phyloP scores from a whole-genome alignment of 2,888 invertebrate genomes.

The Drosophila anomalata region DNA sequence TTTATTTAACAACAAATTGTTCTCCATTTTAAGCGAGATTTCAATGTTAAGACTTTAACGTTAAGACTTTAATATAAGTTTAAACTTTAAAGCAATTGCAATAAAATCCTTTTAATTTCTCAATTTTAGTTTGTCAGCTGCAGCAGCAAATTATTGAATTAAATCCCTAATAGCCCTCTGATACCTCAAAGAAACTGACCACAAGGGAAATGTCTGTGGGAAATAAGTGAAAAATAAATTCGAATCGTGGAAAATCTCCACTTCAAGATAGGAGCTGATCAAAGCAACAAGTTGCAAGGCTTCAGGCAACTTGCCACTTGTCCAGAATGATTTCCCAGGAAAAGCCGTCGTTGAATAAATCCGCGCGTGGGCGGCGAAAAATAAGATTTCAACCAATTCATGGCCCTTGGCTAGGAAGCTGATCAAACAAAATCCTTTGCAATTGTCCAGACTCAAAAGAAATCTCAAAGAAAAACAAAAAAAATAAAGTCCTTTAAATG shows the following conservation, averaged over 20 bases:
- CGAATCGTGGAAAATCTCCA: conserved; percentile 6
- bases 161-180: neutral
- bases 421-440: conserved; percentile 37
- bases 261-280: conserved; percentile 26
- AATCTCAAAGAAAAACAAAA: conserved; percentile 11
- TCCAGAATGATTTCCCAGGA: conserved; percentile 22
- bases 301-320: conserved; percentile 32
- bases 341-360: conserved; percentile 19
- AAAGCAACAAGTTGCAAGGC: conserved; percentile 36
- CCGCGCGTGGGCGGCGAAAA: conserved; percentile 26
- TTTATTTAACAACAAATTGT: neutral
- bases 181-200: conserved; percentile 5
- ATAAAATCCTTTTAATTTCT: no score
- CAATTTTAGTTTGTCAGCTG: neutral
- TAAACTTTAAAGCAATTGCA: no score
- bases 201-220: neutral
- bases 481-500: neutral
- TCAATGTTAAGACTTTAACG: neutral
- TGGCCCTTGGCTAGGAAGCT: conserved; percentile 35
- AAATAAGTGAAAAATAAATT: conserved; percentile 24
- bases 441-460: conserved; percentile 5
- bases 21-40: neutral
- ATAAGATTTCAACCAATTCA: conserved; percentile 10
- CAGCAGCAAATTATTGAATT: conserved; percentile 17
- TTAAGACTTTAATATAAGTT: neutral